Evolutionary conservation across 2,888 invertebrate genomes (phyloP), one percentile per base, ranked within the genome.

Genomic region (Drosophila ustulata): DNA sequence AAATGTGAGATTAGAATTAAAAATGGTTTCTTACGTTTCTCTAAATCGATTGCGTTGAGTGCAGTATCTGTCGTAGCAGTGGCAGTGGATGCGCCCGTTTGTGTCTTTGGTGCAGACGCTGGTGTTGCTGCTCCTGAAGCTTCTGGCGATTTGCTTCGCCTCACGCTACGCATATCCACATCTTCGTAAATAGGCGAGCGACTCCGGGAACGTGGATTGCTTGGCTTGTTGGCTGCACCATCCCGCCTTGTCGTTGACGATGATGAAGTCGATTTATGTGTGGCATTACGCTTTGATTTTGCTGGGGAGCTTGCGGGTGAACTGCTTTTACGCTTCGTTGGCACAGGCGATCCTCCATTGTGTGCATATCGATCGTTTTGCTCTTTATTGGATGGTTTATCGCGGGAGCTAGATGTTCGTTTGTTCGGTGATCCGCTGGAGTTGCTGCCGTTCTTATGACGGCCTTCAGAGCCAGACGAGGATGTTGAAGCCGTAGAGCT

Each of bases 11-110:
- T 84, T 88, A 82, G 68, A 73, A 83, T 88, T 84, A 86, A 88
- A 84, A 84, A 75, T 80, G 66, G 75, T 86, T 89, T 91, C 91
- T 91, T 91, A 91, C 91, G 92, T 91, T 91, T 91, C 85, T 92
- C 91, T 92, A 91, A 89, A 85, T 89, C 90, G 82, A 85, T 89
- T 78, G 85, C 64, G 64, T 70, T 66, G 72, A 51, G 62, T 69
- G 71, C 57, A 70, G 68, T 71, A 66, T 61, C 46, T 69, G 84
- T 30, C 62, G 75, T 46, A 66, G 71, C 18, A 37, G 68, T 28
- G 56, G 76, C 28, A 56, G 69, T 28, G 23, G 63, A 41, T 66
- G 66, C 49, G 55, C 49, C 9, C 50, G 37, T 39, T 18, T 74
- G 57, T 18, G 18, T 37, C 13, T 71, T 41, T 51, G 9, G 11